These are phyloP conservation scores for Muricea muricata DNA, from an alignment of 92 coral and sea anemone genomes.

Conservation along the genomic window DNA sequence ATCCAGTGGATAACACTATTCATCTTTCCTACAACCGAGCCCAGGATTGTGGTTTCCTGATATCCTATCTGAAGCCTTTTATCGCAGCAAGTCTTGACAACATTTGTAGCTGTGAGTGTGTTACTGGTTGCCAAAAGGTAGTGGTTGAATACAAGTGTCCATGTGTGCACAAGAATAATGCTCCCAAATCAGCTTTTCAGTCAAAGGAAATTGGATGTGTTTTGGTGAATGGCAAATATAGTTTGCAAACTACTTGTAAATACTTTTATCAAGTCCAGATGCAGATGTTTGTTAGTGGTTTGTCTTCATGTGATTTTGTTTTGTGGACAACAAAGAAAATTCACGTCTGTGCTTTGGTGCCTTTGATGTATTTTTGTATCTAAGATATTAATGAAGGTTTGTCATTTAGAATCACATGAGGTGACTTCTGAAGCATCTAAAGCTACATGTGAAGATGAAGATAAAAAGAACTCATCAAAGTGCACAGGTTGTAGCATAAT, in stretches of 20 bases:
- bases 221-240: constrained; percentile 53
- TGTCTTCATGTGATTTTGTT: neutral
- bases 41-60: neutral
- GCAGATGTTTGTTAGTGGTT: neutral
- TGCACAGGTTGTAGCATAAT: no score
- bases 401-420: no score
- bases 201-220: constrained; percentile 75
- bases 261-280: constrained; percentile 49
- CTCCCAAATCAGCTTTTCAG: constrained; percentile 71
- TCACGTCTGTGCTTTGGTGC: no score
- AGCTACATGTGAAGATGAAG: no score
- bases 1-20: no score
- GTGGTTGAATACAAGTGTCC: constrained; percentile 76
- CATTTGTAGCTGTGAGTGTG: constrained; percentile 62
- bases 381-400: no score
- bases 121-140: constrained; percentile 54
- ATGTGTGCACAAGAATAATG: constrained; percentile 69
- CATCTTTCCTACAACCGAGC: no score
- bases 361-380: no score
- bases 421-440: no score
- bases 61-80: neutral
- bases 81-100: constrained; percentile 52
- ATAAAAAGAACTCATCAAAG: no score
- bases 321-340: neutral
- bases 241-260: constrained; percentile 60